phyloP scores from a whole-genome alignment of 2,113 vertebrate genomes.

The Oryctolagus cuniculus region DNA sequence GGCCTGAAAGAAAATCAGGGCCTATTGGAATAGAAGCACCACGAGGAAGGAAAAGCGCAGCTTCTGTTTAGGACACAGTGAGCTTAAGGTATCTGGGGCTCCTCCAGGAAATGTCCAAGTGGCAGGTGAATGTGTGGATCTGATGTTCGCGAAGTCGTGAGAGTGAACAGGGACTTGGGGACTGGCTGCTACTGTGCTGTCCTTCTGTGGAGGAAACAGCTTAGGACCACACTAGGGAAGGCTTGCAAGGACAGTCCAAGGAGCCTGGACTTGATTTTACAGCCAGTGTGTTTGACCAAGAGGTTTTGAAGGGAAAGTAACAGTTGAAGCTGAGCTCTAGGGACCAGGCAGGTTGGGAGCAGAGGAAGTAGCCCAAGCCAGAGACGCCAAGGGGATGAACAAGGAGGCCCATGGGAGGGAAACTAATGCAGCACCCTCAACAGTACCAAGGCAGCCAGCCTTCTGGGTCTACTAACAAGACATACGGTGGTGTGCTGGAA shows the following conservation, averaged over 20 bases:
- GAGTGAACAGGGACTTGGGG: not conserved
- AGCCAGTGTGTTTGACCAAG: not conserved
- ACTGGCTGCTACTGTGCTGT: not conserved
- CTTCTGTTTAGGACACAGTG: not conserved
- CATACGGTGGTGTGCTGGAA: not conserved
- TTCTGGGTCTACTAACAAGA: not conserved
- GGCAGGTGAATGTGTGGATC: not conserved
- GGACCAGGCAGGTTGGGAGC: not conserved
- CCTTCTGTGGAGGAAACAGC: not conserved
- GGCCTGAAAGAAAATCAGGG: slow-evolving; percentile 2
- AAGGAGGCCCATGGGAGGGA: not conserved
- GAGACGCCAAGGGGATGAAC: not conserved
- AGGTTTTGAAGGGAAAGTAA: not conserved
- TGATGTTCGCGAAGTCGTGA: not conserved
- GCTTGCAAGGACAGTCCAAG: not conserved
- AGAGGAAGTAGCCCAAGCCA: not conserved
- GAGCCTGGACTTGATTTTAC: not conserved
- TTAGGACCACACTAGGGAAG: not conserved
- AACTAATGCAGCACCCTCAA: not conserved
- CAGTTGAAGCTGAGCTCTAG: not conserved
- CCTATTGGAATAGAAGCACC: slow-evolving; percentile 6
- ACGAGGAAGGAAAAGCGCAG: not conserved
- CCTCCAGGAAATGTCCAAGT: not conserved
- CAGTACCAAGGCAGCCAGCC: not conserved
- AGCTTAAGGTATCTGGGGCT: not conserved